Base-by-base conservation (phyloP, 2,113 vertebrate genomes). In the Stigmatopora nigra region DNA sequence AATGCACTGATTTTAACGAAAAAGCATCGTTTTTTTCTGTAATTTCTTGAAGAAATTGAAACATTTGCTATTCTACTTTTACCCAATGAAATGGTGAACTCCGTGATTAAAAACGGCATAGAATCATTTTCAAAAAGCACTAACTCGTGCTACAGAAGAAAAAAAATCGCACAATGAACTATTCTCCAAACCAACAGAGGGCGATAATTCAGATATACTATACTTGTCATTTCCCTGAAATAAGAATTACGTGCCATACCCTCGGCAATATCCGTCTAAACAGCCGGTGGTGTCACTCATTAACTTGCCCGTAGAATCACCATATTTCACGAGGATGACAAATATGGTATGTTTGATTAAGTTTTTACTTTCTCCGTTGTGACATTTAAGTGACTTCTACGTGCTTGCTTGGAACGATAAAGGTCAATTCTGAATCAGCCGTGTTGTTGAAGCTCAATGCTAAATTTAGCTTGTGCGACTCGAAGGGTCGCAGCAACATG, bases 281-380 rank as follows among this genome's bases (percentile, higher is more conserved):
- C 86, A 86, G 88, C 86, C 88, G 88, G 87, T 58, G 76, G 86
- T 88, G 89, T 89, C 90, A 88, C 72, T 90, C 86, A 89, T 84
- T 82, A 77, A 72, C 22, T 31, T 5, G 22, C 4, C 66, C 31
- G 65, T 72, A 68, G 57, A 83, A 78, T 86, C 76, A 73, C 65
- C 58, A 73, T 44, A 53, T 19, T 45, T 45, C 59, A 61, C 38
- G 15, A 45, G 70, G 71, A 68, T 68, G 36, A 72, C 51, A n/a
- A 63, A 38, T 61, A 76, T 79, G 88, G 90, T 91, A 91, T 72
- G 90, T 89, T 65, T 73, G 9, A 63, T 69, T 58, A 62, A 62
- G 44, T 2, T 25, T 19, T 19, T 9, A 13, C 36, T 45, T 35
- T 4, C 9, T 52, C 16, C 1, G 31, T 2, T 19, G 2, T 1